Conservation (phyloP, 2,797 vertebrate genomes). For the Lutjanus campechanus region DNA sequence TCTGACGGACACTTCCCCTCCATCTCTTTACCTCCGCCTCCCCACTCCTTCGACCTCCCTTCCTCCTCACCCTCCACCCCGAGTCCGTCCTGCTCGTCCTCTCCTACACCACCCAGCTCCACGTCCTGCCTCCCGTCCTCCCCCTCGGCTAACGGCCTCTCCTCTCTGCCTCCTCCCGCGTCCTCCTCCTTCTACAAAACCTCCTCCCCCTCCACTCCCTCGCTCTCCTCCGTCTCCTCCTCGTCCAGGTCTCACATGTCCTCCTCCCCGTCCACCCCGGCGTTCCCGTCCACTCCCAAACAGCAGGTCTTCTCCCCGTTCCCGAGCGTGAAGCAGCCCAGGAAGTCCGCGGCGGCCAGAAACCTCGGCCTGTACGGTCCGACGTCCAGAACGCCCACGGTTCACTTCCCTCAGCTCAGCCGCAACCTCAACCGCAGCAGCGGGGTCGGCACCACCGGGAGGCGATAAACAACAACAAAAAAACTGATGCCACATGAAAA, state of each 20-base stretch:
- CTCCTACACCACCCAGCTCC: conserved; percentile 40
- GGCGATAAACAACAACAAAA: conserved; percentile 80
- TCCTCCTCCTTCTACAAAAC: conserved; percentile 61
- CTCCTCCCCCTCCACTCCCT: conserved; percentile 66
- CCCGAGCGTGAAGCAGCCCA: conserved; percentile 93
- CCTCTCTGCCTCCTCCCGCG: background rate
- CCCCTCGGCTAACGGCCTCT: conserved; percentile 33
- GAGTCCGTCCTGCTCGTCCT: conserved; percentile 14
- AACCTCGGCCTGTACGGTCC: conserved; percentile 97
- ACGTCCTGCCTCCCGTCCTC: conserved; percentile 30
- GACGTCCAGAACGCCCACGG: conserved; percentile 92
- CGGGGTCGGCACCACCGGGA: conserved; percentile 84
- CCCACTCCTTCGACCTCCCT: conserved; percentile 15
- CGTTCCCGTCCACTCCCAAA: conserved; percentile 45
- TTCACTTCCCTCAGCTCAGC: conserved; percentile 97
- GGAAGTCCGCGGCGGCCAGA: conserved; percentile 92
- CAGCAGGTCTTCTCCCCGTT: conserved; percentile 92
- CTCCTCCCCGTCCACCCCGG: conserved; percentile 59
- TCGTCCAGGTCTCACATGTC: conserved; percentile 51
- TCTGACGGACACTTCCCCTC: conserved; percentile 50
- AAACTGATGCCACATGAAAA: conserved; percentile 7
- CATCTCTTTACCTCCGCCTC: conserved; percentile 38
- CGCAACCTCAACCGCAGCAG: conserved; percentile 87
- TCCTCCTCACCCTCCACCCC: conserved; percentile 50
- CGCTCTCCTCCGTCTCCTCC: conserved; percentile 59